These are phyloP conservation scores for Andrena bucephala DNA, from an alignment of 2,888 invertebrate genomes.

Conservation along the genomic window DNA sequence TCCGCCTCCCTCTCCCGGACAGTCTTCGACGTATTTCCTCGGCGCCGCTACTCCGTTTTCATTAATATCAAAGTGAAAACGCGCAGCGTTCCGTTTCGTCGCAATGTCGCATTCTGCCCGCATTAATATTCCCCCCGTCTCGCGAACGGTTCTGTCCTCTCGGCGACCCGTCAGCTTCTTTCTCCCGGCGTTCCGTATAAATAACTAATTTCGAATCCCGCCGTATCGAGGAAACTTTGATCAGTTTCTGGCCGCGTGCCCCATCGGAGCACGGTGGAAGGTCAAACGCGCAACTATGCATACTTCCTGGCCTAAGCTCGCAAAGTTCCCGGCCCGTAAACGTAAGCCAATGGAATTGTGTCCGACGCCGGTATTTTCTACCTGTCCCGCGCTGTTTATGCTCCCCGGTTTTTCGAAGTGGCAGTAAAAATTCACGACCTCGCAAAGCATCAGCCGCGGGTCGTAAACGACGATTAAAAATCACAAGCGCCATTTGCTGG, in stretches of 20 bases:
- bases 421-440: neutral
- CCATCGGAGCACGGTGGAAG: slow-evolving; percentile 40
- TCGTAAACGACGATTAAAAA: slow-evolving; percentile 21
- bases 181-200: slow-evolving; percentile 71
- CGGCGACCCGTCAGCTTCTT: slow-evolving; percentile 40
- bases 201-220: slow-evolving; percentile 81
- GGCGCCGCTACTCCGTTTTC: neutral
- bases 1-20: too few relatives aligned
- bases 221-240: slow-evolving; percentile 82
- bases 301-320: slow-evolving; percentile 70
- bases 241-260: slow-evolving; percentile 71
- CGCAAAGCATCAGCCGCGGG: neutral
- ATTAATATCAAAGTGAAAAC: neutral
- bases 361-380: slow-evolving; percentile 24
- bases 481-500: neutral
- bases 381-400: neutral
- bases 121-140: neutral
- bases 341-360: slow-evolving; percentile 36
- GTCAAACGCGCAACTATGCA: slow-evolving; percentile 65
- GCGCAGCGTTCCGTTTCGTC: neutral
- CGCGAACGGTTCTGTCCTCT: neutral
- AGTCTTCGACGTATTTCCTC: neutral
- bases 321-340: slow-evolving; percentile 59
- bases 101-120: neutral
- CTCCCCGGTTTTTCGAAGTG: neutral